A percentile compares a stretch with the other conserved stretches of the same genome.
phyloP scores from a whole-genome alignment of 2,113 vertebrate species.

The Telmatochromis sp. region DNA sequence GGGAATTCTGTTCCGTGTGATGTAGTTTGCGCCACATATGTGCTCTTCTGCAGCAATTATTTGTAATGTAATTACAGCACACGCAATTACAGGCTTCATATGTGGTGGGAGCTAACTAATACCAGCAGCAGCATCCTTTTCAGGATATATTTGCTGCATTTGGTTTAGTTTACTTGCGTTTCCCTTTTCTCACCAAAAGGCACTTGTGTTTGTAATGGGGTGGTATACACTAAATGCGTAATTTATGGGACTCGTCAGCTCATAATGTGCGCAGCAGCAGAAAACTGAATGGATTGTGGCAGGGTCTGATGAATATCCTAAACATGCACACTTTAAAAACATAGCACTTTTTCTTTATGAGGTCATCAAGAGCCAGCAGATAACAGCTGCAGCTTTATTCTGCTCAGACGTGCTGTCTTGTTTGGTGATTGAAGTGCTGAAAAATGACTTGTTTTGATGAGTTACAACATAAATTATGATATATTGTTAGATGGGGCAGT shows the following conservation, averaged over 20 bases:
- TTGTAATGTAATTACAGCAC: slow-evolving; percentile 42
- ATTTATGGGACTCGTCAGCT: slow-evolving; percentile 1
- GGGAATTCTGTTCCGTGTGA: slow-evolving; percentile 5
- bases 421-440: neutral
- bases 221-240: neutral
- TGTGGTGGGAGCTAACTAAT: slow-evolving; percentile 40
- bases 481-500: neutral
- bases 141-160: slow-evolving; percentile 2
- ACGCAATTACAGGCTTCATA: slow-evolving; percentile 37
- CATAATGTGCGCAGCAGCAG: neutral
- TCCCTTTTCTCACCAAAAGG: neutral
- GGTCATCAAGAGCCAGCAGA: neutral
- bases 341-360: neutral
- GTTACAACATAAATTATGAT: neutral
- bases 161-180: slow-evolving; percentile 3
- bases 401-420: neutral
- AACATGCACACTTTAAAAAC: neutral
- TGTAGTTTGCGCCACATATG: slow-evolving; percentile 23
- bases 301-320: neutral
- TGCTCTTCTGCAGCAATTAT: slow-evolving; percentile 18
- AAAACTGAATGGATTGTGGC: neutral
- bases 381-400: neutral
- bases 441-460: neutral
- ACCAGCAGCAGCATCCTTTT: slow-evolving; percentile 17
- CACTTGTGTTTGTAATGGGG: neutral